Conservation (phyloP, 64 coral and sea anemone species). For the Actinia tenebrosa region DNA sequence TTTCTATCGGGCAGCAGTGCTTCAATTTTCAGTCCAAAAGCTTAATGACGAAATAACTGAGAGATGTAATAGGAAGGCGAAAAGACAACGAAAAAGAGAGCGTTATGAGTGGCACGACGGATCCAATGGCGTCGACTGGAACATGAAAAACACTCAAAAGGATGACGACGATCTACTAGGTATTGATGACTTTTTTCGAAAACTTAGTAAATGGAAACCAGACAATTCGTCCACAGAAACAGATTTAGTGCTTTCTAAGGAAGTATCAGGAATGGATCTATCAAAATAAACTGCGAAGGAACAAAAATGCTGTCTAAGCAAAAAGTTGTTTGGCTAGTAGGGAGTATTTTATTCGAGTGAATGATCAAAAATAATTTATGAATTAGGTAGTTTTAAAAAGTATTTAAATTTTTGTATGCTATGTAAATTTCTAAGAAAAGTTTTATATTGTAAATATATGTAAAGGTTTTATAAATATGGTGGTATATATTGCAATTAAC, state of each 20-base stretch:
- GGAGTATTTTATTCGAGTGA: background rate
- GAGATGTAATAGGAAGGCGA: slow-evolving; percentile 80
- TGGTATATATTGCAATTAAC: background rate
- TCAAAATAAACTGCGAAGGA: background rate
- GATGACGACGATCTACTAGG: slow-evolving; percentile 91
- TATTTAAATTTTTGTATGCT: background rate
- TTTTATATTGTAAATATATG: slow-evolving; percentile 6
- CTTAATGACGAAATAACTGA: slow-evolving; percentile 94
- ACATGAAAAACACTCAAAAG: slow-evolving; percentile 75
- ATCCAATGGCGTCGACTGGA: slow-evolving; percentile 62
- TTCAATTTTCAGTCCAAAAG: slow-evolving; percentile 83
- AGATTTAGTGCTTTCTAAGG: background rate
- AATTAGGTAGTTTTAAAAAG: background rate
- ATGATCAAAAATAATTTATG: background rate
- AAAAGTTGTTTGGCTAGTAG: background rate
- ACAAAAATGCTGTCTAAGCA: background rate
- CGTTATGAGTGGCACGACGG: slow-evolving; percentile 79
- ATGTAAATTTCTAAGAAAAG: background rate
- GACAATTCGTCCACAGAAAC: background rate
- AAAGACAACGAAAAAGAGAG: slow-evolving; percentile 64
- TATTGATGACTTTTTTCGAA: slow-evolving; percentile 96
- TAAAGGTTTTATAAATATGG: background rate
- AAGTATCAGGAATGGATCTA: slow-evolving; percentile 12
- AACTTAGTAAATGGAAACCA: slow-evolving; percentile 63
- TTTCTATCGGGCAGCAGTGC: slow-evolving; percentile 82